A percentile compares a stretch with the other conserved stretches of the same genome.
phyloP scores from a whole-genome alignment of 2,888 invertebrate genomes.

The Cephus nigrinus region DNA sequence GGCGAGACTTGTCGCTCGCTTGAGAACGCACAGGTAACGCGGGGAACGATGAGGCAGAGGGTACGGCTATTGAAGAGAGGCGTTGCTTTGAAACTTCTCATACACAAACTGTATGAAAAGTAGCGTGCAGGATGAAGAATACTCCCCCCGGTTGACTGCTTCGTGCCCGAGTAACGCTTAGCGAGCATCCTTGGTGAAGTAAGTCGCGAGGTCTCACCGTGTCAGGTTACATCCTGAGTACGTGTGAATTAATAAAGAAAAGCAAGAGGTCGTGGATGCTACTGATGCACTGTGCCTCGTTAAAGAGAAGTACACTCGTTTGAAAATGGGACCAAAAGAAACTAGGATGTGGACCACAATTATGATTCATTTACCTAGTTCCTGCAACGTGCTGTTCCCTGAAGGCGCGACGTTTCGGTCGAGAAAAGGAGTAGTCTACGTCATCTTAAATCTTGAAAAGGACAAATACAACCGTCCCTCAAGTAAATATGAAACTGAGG shows the following conservation, averaged over 20 bases:
- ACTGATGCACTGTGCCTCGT: background rate
- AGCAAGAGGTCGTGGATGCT: background rate
- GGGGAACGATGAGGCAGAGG: too few relatives aligned
- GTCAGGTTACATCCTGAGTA: background rate
- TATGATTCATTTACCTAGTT: background rate
- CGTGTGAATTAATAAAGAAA: background rate
- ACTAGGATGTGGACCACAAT: background rate
- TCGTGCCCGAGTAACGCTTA: background rate
- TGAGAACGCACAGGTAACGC: background rate
- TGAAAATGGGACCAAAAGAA: background rate
- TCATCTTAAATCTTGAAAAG: background rate
- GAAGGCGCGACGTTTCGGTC: background rate
- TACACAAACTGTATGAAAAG: background rate
- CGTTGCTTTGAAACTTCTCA: background rate
- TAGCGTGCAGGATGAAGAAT: background rate
- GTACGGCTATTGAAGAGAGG: background rate
- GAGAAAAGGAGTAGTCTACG: background rate
- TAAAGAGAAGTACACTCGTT: background rate
- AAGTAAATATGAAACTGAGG: background rate
- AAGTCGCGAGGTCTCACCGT: background rate
- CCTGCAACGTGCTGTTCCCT: background rate
- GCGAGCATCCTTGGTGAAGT: background rate
- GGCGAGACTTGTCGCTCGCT: background rate
- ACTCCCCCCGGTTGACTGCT: background rate
- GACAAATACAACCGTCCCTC: background rate